Evolutionary conservation across 1,140 invertebrate species (phyloP).

Genomic region (Trichomalopsis sarcophagae): DNA sequence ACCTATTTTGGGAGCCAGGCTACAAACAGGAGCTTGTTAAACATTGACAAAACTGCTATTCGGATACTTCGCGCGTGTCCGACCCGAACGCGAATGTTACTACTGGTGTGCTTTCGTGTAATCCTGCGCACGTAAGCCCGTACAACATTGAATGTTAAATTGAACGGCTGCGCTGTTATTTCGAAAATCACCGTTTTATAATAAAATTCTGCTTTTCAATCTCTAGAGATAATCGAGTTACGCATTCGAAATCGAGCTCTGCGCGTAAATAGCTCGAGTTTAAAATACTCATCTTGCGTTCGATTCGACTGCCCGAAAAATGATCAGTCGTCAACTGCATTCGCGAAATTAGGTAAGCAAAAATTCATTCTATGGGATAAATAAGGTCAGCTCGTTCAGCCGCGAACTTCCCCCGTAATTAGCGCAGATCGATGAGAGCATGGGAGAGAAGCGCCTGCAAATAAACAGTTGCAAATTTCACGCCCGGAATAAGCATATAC

Average conservation of each 20-base stretch:
- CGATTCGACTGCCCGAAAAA: background rate
- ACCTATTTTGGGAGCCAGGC: background rate
- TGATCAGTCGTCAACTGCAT: background rate
- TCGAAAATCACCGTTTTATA: too few species aligned
- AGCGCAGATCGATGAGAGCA: background rate
- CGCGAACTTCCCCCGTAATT: background rate
- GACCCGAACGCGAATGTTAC: background rate
- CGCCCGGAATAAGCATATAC: conserved; percentile 49
- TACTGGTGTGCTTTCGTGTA: background rate
- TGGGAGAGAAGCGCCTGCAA: background rate
- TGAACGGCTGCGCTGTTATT: too few species aligned
- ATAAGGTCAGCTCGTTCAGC: background rate
- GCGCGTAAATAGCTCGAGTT: background rate
- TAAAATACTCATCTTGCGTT: background rate
- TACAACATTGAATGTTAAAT: too few species aligned
- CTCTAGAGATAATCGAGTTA: too few species aligned
- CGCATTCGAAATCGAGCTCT: too few species aligned
- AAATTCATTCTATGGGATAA: background rate
- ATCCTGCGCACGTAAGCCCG: too few species aligned
- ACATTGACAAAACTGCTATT: background rate
- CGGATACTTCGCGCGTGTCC: background rate
- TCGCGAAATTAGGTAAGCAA: background rate
- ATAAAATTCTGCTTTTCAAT: too few species aligned
- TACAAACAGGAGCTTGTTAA: background rate
- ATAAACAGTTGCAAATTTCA: conserved; percentile 37